Base-by-base conservation (phyloP, 2,888 invertebrate species). In the Lasiommata megera region DNA sequence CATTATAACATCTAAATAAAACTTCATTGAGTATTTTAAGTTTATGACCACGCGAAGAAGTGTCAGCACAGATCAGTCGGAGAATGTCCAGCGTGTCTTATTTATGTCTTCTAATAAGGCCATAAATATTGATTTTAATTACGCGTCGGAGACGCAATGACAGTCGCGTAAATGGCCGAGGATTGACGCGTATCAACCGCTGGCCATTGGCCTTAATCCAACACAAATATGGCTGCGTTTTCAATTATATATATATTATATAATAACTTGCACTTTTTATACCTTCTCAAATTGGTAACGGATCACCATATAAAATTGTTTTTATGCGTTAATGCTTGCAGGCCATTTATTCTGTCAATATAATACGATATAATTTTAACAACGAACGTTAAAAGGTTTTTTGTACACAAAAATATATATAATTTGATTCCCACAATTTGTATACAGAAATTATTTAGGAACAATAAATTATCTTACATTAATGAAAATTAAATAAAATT, bases 91-190 rank as follows among this genome's bases (percentile, higher is more conserved):
- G 28, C 36, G 58, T 58, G 62, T 60, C 62, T 64, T 66, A 62
- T 63, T 71, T 72, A 67, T 63, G 55, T 62, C 60, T 57, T 61
- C 62, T 67, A 63, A 66, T 67, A 66, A 65, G 65, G 62, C 74
- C 65, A 79, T 84, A 77, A 81, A 83, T 82, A 82, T 80, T 76
- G 71, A 77, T 76, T 76, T 77, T 80, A 82, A 82, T 82, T 80
- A 80, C 72, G 68, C 66, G 70, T 73, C 71, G 63, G 67, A 61
- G 69, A 48, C 55, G 54, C 68, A 67, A 67, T 73, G 75, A 73
- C 74, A 75, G 73, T 58, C 60, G 64, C 72, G 67, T 71, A 73
- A 72, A 76, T 72, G 71, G 70, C 63, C 62, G 63, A 56, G 58
- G 66, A 64, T 70, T 76, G 73, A 76, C 71, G 64, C 67, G 62